Evolutionary conservation across 2,797 vertebrate genomes (phyloP), one percentile per base, ranked within the genome.

Genomic region (Neomorphus geoffroyi): DNA sequence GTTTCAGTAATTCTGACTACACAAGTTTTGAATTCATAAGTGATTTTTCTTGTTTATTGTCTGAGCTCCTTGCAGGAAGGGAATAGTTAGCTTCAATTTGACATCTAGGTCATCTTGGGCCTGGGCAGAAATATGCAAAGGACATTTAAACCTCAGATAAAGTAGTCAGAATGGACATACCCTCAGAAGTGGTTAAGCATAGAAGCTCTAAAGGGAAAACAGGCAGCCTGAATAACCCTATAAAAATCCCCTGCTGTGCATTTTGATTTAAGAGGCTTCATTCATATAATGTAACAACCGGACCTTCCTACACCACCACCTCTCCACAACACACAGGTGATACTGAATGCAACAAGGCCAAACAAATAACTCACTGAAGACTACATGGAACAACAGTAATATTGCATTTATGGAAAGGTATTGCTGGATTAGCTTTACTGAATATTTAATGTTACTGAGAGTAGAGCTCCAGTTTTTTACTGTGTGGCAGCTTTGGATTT

Each of bases 1-100:
- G 48, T 88, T 93, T 90, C 39, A 19, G 83, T 73, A 88, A 56
- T 88, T 90, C 90, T 94, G 83, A 88, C 86, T 88, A 27, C 51
- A 65, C 28, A 75, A 65, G 86, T 72, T 96, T 86, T 94, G 73
- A 94, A 94, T 90, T 90, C 27, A 2, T 39, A 73, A 67, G 37
- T 60, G 23, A 75, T 86, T 96, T 92, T 94, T 75, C 61, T 54
- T 58, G 33, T 72, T 90, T 83, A 50, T 84, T 94, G 50, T 10
- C 23, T 7, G 9, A 84, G 35, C 14, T 88, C 4, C 48, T 46
- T 53, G 24, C 56, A 93, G 73, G 82, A 95, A 92, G 58, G 24
- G 58, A 11, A 75, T 88, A 74, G 30, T 80, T 90, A 74, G 3
- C 46, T 62, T 79, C 50, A 86, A 26, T 84, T 90, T 92, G 69